phyloP scores from a whole-genome alignment of 2,888 invertebrate genomes.

The Euplexia lucipara region DNA sequence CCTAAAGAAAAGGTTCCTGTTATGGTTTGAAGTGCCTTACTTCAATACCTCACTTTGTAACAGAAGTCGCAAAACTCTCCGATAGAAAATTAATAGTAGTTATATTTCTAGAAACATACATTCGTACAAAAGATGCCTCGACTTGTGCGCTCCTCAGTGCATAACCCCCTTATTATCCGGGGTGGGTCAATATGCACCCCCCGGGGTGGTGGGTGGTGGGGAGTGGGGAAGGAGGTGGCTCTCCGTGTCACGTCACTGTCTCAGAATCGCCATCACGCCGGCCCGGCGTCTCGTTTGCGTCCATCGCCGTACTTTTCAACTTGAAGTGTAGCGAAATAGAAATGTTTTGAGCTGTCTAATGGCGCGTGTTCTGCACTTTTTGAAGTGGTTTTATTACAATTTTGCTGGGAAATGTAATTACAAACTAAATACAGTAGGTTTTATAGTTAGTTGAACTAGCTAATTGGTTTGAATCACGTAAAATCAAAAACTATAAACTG shows the following conservation, averaged over 20 bases:
- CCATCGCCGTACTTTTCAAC: slow-evolving; percentile 83
- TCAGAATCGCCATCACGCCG: slow-evolving; percentile 85
- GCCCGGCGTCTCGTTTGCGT: slow-evolving; percentile 86
- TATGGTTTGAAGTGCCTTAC: slow-evolving; percentile 30
- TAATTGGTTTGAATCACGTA: not conserved
- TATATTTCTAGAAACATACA: slow-evolving; percentile 76
- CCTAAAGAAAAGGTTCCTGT: slow-evolving; percentile 31
- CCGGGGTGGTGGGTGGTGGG: slow-evolving; percentile 65
- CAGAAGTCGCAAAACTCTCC: slow-evolving; percentile 22
- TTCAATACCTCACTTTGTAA: slow-evolving; percentile 30
- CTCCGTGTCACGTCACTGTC: slow-evolving; percentile 88
- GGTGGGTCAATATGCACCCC: slow-evolving; percentile 80
- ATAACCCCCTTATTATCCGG: slow-evolving; percentile 87
- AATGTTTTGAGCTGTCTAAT: slow-evolving; percentile 68
- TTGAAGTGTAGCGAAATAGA: slow-evolving; percentile 82
- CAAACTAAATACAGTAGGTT: not conserved
- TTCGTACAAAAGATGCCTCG: slow-evolving; percentile 82
- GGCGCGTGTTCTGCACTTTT: slow-evolving; percentile 43
- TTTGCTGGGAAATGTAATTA: slow-evolving; percentile 27
- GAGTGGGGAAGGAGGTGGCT: slow-evolving; percentile 66
- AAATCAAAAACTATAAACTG: not conserved
- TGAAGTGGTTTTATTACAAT: slow-evolving; percentile 38
- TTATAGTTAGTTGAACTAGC: slow-evolving; percentile 6
- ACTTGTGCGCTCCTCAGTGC: slow-evolving; percentile 78
- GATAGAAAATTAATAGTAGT: slow-evolving; percentile 59